Evolutionary conservation across 2,797 vertebrate species (phyloP).

Genomic region (Cossypha niveicapilla): DNA sequence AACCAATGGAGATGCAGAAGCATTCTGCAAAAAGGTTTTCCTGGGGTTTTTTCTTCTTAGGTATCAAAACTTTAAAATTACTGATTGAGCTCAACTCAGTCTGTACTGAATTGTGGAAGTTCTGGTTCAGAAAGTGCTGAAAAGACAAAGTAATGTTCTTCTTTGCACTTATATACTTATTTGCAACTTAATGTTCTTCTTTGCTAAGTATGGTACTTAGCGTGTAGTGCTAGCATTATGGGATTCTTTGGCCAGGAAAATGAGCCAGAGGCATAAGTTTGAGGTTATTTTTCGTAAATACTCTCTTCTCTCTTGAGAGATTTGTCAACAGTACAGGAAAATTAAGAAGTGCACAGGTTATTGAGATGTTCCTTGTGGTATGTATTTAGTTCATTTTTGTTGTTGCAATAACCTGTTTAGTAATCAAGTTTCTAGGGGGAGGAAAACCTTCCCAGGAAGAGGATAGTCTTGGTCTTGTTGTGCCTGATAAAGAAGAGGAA

Average conservation of each 20-base stretch:
- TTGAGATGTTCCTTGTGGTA: background rate
- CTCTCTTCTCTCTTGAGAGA: background rate
- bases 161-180: background rate
- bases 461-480: conserved; percentile 58
- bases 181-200: background rate
- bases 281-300: background rate
- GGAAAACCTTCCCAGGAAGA: conserved; percentile 72
- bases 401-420: background rate
- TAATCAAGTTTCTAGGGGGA: conserved; percentile 55
- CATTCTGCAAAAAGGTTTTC: background rate
- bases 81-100: background rate
- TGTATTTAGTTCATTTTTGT: background rate
- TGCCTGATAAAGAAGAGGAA: conserved; percentile 76
- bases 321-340: conserved; percentile 12
- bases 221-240: background rate
- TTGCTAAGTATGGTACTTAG: background rate
- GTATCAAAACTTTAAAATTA: background rate
- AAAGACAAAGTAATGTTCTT: background rate
- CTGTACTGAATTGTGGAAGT: background rate
- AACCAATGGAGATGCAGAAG: background rate
- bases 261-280: background rate
- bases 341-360: background rate
- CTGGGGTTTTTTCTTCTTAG: background rate
- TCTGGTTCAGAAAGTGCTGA: background rate
- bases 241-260: background rate